Conservation (phyloP, 2,797 vertebrate species). For the Vultur gryphus region DNA sequence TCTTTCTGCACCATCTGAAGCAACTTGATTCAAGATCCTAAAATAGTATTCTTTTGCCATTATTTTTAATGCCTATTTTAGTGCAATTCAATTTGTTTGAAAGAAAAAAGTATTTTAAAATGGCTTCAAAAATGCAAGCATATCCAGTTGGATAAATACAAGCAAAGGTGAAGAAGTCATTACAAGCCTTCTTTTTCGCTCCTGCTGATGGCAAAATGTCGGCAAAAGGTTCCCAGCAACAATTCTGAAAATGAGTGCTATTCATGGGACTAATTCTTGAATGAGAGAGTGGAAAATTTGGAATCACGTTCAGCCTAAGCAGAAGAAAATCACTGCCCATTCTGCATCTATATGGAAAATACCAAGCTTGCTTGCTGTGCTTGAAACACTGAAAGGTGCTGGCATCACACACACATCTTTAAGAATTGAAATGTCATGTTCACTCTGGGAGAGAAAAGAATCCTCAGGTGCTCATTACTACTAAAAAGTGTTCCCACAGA, state of each 20-base stretch:
- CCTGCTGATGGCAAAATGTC: conserved; percentile 16
- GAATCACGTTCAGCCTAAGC: background rate
- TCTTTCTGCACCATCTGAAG: background rate
- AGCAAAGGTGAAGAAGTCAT: background rate
- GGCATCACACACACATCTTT: conserved; percentile 23
- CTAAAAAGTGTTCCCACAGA: conserved; percentile 59
- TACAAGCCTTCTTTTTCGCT: background rate
- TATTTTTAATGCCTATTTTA: background rate
- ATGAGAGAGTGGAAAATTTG: background rate
- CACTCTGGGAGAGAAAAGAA: conserved; percentile 28
- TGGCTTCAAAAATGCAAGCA: background rate
- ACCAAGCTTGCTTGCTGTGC: background rate
- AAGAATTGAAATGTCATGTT: conserved; percentile 69
- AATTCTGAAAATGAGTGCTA: background rate
- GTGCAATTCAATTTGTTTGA: background rate
- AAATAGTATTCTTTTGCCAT: background rate
- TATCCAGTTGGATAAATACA: background rate
- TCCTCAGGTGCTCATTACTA: conserved; percentile 67
- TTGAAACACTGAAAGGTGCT: conserved; percentile 27
- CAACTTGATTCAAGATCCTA: background rate
- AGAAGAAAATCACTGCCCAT: conserved; percentile 18
- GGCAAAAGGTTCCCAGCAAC: background rate
- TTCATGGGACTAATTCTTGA: background rate
- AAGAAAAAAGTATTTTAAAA: background rate
- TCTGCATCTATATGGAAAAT: background rate